A percentile compares a stretch with the other conserved stretches of the same genome.
These are phyloP conservation scores for Wasmannia auropunctata DNA, from an alignment of 1,140 invertebrate genomes.

Conservation along the genomic window DNA sequence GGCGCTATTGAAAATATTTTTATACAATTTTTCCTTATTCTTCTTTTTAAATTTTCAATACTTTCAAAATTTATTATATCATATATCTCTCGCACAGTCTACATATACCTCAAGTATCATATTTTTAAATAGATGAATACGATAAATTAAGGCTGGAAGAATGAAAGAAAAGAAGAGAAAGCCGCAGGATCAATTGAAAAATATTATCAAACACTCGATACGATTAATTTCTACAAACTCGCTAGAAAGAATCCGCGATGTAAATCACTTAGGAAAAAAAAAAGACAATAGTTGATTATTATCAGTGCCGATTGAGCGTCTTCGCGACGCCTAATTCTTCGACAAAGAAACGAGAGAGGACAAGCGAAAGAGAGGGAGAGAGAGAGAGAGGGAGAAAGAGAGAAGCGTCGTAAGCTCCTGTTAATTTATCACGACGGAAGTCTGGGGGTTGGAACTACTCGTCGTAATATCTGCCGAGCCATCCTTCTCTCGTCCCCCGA, in stretches of 20 bases:
- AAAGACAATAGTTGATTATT: slow-evolving; percentile 48
- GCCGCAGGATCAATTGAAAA: neutral
- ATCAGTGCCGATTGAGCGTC: slow-evolving; percentile 38
- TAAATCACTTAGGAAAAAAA: neutral
- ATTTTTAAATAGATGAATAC: neutral
- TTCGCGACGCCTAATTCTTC: slow-evolving; percentile 56
- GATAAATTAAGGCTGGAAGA: neutral
- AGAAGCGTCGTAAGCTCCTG: slow-evolving; percentile 78
- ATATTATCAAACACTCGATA: neutral
- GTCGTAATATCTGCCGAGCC: slow-evolving; percentile 63
- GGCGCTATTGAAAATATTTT: slow-evolving; percentile 5
- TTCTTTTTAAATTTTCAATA: too few relatives aligned
- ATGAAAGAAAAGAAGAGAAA: neutral
- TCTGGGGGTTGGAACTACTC: slow-evolving; percentile 75
- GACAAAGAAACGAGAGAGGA: slow-evolving; percentile 54
- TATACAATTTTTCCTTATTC: neutral
- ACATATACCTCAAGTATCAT: neutral
- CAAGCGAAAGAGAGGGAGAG: neutral
- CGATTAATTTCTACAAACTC: neutral
- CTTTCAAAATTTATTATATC: neutral
- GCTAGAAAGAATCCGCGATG: neutral
- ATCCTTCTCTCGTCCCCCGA: slow-evolving; percentile 58
- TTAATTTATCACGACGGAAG: slow-evolving; percentile 81
- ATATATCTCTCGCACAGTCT: neutral
- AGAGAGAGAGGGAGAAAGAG: neutral